A percentile compares a stretch with the other conserved stretches of the same genome.
Evolutionary conservation across 2,797 vertebrate genomes (phyloP).

Genomic region (Cossypha heuglini): DNA sequence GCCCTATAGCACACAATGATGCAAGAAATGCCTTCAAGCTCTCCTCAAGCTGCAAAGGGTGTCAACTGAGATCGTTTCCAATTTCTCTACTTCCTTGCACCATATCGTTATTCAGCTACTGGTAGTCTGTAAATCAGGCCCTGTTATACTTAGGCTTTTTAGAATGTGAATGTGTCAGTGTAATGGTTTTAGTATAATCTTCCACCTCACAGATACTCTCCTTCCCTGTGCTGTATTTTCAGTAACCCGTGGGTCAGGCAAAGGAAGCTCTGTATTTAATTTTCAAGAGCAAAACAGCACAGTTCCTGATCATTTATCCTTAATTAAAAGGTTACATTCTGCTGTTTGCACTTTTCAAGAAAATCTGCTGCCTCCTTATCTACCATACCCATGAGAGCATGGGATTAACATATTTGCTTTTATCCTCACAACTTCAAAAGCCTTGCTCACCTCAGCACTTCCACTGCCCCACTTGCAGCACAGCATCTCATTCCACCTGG

Average conservation of each 20-base stretch:
- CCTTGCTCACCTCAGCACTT: neutral
- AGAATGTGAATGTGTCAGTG: neutral
- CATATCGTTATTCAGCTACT: neutral
- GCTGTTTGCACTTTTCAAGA: neutral
- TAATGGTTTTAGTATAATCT: neutral
- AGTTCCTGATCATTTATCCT: neutral
- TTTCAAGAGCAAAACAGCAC: neutral
- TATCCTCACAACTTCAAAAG: neutral
- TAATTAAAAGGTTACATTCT: neutral
- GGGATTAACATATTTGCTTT: neutral
- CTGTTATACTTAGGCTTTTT: neutral
- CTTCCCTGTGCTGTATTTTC: neutral
- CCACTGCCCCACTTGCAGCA: neutral
- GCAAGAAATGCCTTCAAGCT: neutral
- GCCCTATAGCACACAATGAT: neutral
- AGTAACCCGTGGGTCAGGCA: fast-evolving
- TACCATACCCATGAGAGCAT: fast-evolving
- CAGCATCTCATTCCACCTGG: neutral
- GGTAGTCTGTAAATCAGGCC: neutral
- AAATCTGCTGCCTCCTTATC: neutral
- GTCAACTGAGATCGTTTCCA: neutral
- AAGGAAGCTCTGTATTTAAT: neutral
- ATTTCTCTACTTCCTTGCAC: neutral
- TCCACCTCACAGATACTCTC: neutral
- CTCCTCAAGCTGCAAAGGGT: neutral